Conservation (phyloP, 1,140 invertebrate genomes). For the Saxidomus purpurata region DNA sequence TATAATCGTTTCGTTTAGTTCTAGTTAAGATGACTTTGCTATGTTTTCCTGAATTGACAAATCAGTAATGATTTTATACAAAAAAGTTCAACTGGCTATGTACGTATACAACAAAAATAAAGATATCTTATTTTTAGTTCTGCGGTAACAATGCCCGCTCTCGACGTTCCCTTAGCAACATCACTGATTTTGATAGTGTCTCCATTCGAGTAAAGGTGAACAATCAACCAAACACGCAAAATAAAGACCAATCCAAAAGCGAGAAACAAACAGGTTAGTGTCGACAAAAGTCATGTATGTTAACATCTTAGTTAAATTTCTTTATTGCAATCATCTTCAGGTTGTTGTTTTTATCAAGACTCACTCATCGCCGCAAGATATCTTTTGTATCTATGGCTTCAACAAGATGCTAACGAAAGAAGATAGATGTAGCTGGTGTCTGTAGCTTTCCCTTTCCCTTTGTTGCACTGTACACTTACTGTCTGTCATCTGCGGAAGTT, state of each 20-base stretch:
- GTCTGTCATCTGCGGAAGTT: too few relatives aligned
- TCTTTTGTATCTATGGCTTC: too few relatives aligned
- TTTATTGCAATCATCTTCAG: not conserved
- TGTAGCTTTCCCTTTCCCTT: not conserved
- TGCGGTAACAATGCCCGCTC: not conserved
- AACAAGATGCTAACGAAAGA: not conserved
- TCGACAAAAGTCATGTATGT: not conserved
- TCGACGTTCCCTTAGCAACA: not conserved
- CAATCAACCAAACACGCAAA: not conserved
- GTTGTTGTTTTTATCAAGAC: not conserved
- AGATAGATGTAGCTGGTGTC: not conserved
- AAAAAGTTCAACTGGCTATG: too few relatives aligned
- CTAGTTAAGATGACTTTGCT: too few relatives aligned
- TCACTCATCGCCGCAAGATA: too few relatives aligned
- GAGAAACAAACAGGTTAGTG: not conserved
- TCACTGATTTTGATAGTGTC: not conserved
- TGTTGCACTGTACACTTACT: too few relatives aligned
- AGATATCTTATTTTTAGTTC: not conserved
- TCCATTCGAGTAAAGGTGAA: not conserved
- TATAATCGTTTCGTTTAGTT: too few relatives aligned
- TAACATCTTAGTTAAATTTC: not conserved
- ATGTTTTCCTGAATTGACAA: too few relatives aligned
- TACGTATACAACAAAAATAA: not conserved
- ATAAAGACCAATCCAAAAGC: too few relatives aligned
- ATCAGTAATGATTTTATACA: too few relatives aligned